Conservation (phyloP, 2,888 invertebrate species). For the Ligdia adustata region DNA sequence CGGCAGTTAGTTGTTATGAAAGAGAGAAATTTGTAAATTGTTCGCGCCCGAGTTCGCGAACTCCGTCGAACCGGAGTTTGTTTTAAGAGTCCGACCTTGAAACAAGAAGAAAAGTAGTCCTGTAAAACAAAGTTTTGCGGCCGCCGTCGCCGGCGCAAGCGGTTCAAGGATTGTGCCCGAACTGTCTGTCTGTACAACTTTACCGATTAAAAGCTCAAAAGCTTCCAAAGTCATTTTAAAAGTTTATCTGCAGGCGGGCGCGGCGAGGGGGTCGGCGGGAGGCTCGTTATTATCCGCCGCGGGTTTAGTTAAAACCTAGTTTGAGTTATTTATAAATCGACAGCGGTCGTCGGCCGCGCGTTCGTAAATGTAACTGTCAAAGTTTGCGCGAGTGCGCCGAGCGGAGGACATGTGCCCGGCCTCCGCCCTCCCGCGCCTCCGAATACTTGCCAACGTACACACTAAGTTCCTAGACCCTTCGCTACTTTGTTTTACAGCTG, state of each 20-base stretch:
- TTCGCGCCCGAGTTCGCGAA: conserved; percentile 85
- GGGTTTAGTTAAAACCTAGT: conserved; percentile 80
- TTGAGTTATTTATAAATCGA: conserved; percentile 79
- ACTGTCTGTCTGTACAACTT: conserved; percentile 85
- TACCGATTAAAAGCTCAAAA: conserved; percentile 86
- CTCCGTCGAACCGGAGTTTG: conserved; percentile 85
- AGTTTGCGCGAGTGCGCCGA: conserved; percentile 46
- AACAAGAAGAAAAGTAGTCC: conserved; percentile 86
- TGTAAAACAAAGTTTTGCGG: conserved; percentile 85
- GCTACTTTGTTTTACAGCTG: conserved; percentile 84
- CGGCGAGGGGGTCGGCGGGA: conserved; percentile 55
- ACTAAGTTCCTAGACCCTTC: conserved; percentile 83
- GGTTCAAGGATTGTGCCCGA: conserved; percentile 85
- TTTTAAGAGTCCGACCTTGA: conserved; percentile 86
- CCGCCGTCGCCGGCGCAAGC: conserved; percentile 85
- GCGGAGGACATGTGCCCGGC: conserved; percentile 58
- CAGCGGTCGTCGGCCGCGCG: conserved; percentile 62
- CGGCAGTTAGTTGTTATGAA: conserved; percentile 85
- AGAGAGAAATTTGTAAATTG: conserved; percentile 86
- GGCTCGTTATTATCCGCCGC: conserved; percentile 75
- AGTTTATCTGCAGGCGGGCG: conserved; percentile 83
- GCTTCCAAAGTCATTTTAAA: conserved; percentile 86
- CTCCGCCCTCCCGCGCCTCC: conserved; percentile 46
- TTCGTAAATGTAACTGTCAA: conserved; percentile 72
- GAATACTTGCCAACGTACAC: conserved; percentile 75